Evolutionary conservation across 2,113 vertebrate genomes (phyloP).

Genomic region (Epinephelus cyanopodus): DNA sequence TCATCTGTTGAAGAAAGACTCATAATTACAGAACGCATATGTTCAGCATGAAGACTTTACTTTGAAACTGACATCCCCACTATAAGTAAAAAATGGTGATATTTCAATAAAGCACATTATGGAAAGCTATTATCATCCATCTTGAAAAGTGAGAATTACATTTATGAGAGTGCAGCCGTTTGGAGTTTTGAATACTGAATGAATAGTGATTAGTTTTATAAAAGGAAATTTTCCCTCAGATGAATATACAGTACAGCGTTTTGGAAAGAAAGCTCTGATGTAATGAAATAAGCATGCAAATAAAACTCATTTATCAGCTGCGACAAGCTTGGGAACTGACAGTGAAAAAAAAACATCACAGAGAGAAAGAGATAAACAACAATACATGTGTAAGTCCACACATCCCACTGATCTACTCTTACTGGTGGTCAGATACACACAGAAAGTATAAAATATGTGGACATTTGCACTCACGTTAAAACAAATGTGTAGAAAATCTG

Average conservation of each 20-base stretch:
- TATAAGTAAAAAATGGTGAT: neutral
- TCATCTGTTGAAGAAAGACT: neutral
- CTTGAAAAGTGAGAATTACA: neutral
- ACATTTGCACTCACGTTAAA: neutral
- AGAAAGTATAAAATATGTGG: neutral
- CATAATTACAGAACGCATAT: neutral
- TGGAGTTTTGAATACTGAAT: neutral
- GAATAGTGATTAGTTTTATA: slow-evolving; percentile 7
- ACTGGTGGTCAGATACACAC: neutral
- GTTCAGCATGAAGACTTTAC: neutral
- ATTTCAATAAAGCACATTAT: slow-evolving; percentile 33
- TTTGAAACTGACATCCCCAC: neutral
- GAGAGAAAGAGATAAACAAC: neutral
- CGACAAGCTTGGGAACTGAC: neutral
- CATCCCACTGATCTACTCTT: neutral
- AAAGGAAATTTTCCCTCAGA: neutral
- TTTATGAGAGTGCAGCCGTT: slow-evolving; percentile 14
- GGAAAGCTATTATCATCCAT: slow-evolving; percentile 21
- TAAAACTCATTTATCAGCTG: neutral
- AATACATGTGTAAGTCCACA: neutral
- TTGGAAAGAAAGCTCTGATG: neutral
- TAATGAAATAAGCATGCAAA: slow-evolving; percentile 34
- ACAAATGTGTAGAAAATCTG: slow-evolving; percentile 15
- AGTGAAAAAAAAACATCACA: neutral
- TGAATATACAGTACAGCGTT: neutral